Base-by-base conservation (phyloP, 2,797 vertebrate species). In the Diceros bicornis region DNA sequence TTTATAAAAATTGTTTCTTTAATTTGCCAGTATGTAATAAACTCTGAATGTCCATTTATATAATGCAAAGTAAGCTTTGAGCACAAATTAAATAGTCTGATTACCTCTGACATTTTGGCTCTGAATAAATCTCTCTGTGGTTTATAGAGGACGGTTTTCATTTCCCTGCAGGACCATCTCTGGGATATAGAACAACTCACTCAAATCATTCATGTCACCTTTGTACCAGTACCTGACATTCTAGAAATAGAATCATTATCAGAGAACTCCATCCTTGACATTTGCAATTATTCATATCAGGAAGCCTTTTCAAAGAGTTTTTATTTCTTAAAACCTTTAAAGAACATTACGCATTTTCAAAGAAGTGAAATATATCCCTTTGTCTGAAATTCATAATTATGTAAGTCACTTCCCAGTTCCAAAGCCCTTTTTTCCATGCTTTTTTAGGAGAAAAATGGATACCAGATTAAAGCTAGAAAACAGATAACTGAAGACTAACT, bases 131-230 rank as follows among this genome's bases (percentile, higher is more conserved):
- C 69, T 94, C 44, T 96, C 74, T 91, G 47, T 87, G 50, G 55
- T 62, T 97, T 95, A 87, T 89, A 82, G 71, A 96, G 59, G 77
- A 61, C 79, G 84, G 50, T 86, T 95, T 95, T 89, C 92, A 87
- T 95, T 95, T 96, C 71, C 85, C 77, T 71, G 41, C 32, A 95
- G 84, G 41, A 89, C 41, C 47, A 85, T 96, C 95, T 81, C 74
- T 83, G 32, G 12, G 82, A 94, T 71, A 90, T 32, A 87, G 93
- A 91, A 89, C 47, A 89, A 77, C 64, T 93, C 47, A 93, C 71
- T 95, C 78, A 91, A 96, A 98, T 97, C 86, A 97, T 74, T 98
- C 94, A 94, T 94, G 94, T 90, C 97, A 97, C 94, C 89, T 97
- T 89, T 94, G 85, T 57, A 85, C 93, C 89, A 57, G 44, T 89